Evolutionary conservation across 2,797 vertebrate genomes (phyloP), one percentile per base, ranked within the genome.

Genomic region (Euthynnus affinis): DNA sequence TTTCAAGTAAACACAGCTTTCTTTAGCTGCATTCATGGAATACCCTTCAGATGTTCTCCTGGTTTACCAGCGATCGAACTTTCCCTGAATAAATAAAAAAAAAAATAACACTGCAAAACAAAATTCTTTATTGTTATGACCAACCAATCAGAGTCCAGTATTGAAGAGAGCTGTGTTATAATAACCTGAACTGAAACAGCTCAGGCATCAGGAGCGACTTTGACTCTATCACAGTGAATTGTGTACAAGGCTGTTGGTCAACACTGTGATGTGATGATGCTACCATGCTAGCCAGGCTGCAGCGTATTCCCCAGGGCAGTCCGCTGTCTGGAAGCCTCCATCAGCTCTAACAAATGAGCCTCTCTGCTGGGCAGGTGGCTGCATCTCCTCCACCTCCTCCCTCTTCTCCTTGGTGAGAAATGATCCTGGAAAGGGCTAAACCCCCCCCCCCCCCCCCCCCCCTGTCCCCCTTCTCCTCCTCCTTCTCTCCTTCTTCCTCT

Each of bases 371-470:
- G 85, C 87, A 90, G 88, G 84, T 83, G 88, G 82, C 71, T 83
- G 66, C 68, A 29, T 68, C 87, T 80, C 81, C 82, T 70, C 65
- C 73, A 62, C 64, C 79, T 79, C 80, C 40, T 59, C 66, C 77
- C 62, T 78, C 72, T 71, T 87, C 83, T 88, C 79, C 82, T 82
- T 84, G 70, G 78, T 69, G 89, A 89, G 87, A 83, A 91, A 90
- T 80, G 32, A 86, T 89, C 78, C 83, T 63, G 78, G 78, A 90
- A 92, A 87, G 93, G 92, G 93, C 93, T 93, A 91, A 91, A 70
- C 63, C 82, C 79, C 74, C 32, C 15, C 5, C 8, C 6, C 13
- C 27, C n/a, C n/a, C 55, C 53, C 20, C 37, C 18, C 29, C n/a
- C 61, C 12, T 55, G 49, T 76, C 52, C 62, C 61, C 46, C 22